phyloP scores from a whole-genome alignment of 2,888 invertebrate species.

The Netelia fuscicornis region DNA sequence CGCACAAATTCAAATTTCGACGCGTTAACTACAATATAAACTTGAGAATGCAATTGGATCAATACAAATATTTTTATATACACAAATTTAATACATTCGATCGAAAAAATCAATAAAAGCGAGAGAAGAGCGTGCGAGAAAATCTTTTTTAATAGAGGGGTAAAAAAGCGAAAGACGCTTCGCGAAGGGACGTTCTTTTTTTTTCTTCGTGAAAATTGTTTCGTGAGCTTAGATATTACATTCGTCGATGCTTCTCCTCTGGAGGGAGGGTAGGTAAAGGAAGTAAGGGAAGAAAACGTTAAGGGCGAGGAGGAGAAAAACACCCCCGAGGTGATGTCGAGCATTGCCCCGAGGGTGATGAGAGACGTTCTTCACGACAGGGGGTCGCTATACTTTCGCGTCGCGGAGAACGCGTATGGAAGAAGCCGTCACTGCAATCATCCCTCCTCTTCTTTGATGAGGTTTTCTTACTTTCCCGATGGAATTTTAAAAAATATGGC shows the following conservation, averaged over 20 bases:
- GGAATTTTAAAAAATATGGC: constrained; percentile 79
- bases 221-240: constrained; percentile 54
- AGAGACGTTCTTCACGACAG: background rate
- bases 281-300: constrained; percentile 39
- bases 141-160: background rate
- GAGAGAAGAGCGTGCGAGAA: background rate
- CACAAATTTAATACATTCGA: background rate
- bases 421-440: constrained; percentile 74
- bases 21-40: background rate
- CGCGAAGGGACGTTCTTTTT: constrained; percentile 10
- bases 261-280: background rate
- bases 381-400: background rate
- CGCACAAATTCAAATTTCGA: background rate
- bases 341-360: constrained; percentile 39
- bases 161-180: background rate
- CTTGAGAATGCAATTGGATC: background rate
- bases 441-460: constrained; percentile 77
- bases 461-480: constrained; percentile 67
- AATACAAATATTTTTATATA: background rate
- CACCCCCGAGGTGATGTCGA: constrained; percentile 8
- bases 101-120: background rate
- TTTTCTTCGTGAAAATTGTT: constrained; percentile 18
- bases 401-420: background rate
- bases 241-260: constrained; percentile 17
- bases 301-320: constrained; percentile 24